Evolutionary conservation across 2,888 invertebrate genomes (phyloP), one percentile per base, ranked within the genome.

Genomic region (Macaria liturata): DNA sequence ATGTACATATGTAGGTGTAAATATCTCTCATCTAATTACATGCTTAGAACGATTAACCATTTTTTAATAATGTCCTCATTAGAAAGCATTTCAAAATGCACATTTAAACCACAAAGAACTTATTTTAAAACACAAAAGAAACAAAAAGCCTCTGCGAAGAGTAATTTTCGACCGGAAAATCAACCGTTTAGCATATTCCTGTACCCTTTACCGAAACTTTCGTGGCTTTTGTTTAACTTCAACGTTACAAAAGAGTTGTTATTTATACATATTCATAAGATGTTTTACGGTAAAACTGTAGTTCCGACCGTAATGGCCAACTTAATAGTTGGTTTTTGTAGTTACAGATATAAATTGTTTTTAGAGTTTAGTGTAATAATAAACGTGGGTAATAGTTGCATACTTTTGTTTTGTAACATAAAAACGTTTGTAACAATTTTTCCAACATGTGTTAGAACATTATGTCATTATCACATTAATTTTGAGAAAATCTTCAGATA

Each of bases 121-220:
- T 47, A 31, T 32, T 54, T 54, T 47, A 50, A 47, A 54, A 47
- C 46, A 54, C 49, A 49, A 49, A 51, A 54, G 54, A 53, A 54
- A 50, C 49, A 54, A 46, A 20, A n/a, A 48, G 47, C 54, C 46
- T 9, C 50, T 45, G 48, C 48, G 40, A 34, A 55, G 52, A 49
- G 49, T 55, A 59, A 59, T 52, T 59, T 59, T 46, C 47, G 32
- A 40, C 65, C 65, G 65, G 68, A 71, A 72, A 76, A 74, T 72
- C 64, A 62, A 62, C 65, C 72, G 62, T 70, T 79, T 78, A 76
- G 65, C 76, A 78, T 80, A 77, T 76, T 75, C 72, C 66, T 59
- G 57, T 60, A 67, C 67, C 68, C 62, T 69, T 72, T 73, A 70
- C 65, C 69, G 69, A 63, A 69, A 61, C 67, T 66, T 68, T 66